These are phyloP conservation scores for Bactericera cockerelli DNA, from an alignment of 1,140 invertebrate species.

Conservation along the genomic window DNA sequence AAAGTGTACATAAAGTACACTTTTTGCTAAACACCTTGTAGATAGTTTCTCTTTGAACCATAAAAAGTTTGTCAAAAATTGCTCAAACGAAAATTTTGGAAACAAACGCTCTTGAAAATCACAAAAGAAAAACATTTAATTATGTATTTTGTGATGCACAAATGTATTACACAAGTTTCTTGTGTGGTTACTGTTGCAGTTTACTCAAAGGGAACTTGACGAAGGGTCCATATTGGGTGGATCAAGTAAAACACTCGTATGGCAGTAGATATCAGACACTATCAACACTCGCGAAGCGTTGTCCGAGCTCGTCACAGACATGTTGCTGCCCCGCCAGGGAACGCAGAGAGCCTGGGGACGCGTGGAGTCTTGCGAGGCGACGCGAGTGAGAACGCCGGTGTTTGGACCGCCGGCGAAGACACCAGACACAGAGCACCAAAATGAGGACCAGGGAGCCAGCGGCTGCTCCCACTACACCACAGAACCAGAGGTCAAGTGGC, in stretches of 20 bases:
- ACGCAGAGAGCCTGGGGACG: constrained; percentile 17
- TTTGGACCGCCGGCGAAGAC: constrained; percentile 23
- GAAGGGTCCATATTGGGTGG: background rate
- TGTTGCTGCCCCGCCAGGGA: constrained; percentile 24
- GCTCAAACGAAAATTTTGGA: too few relatives aligned
- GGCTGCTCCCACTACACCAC: constrained; percentile 12
- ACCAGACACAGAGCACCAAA: constrained; percentile 24
- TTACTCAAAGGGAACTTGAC: too few relatives aligned
- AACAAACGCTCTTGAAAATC: too few relatives aligned
- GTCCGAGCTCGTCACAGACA: constrained; percentile 35
- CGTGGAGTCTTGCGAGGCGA: constrained; percentile 10
- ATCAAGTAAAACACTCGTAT: constrained; percentile 22
- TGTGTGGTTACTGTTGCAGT: background rate
- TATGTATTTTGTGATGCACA: too few relatives aligned
- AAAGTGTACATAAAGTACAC: too few relatives aligned
- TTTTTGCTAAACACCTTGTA: too few relatives aligned
- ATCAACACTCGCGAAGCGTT: constrained; percentile 36
- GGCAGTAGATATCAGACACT: constrained; percentile 33
- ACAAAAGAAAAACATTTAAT: too few relatives aligned
- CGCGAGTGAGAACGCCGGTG: constrained; percentile 28
- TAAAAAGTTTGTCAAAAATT: too few relatives aligned
- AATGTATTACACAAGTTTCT: background rate
- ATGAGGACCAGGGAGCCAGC: constrained; percentile 16
- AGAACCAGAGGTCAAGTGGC: constrained; percentile 30
- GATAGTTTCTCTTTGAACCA: too few relatives aligned